These are phyloP conservation scores for Anoplophora glabripennis DNA, from an alignment of 1,140 invertebrate genomes.

Conservation along the genomic window DNA sequence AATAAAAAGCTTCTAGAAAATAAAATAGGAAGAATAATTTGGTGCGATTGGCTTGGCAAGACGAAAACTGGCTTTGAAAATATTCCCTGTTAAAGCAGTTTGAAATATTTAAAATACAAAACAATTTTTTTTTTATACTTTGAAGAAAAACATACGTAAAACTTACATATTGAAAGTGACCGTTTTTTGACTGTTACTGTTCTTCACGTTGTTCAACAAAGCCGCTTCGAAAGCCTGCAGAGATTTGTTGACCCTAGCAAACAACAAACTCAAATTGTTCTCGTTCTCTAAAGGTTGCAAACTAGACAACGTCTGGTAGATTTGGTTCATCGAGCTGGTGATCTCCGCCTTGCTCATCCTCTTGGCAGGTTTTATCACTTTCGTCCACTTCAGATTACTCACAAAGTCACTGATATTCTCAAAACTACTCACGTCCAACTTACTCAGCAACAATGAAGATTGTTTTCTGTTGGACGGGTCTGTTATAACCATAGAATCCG, in stretches of 20 bases:
- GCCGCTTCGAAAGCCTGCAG: constrained; percentile 45
- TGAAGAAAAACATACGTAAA: neutral
- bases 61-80: too few relatives aligned
- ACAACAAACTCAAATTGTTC: constrained; percentile 42
- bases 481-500: constrained; percentile 29
- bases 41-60: too few relatives aligned
- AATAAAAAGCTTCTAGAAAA: too few relatives aligned
- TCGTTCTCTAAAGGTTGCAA: constrained; percentile 40
- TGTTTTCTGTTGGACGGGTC: constrained; percentile 29
- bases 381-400: constrained; percentile 31
- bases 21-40: too few relatives aligned
- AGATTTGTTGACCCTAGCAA: constrained; percentile 43
- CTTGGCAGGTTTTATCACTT: constrained; percentile 24
- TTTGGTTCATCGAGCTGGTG: constrained; percentile 36
- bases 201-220: constrained; percentile 34
- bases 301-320: constrained; percentile 38
- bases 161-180: constrained; percentile 35
- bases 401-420: constrained; percentile 36
- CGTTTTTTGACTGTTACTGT: constrained; percentile 29
- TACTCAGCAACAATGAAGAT: constrained; percentile 22
- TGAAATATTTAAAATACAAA: too few relatives aligned
- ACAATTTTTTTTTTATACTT: neutral
- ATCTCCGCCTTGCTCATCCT: constrained; percentile 37
- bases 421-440: constrained; percentile 21
- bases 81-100: too few relatives aligned